Percentiles rank a stretch among this genome's conserved stretches.
phyloP scores from a whole-genome alignment of 1,140 invertebrate genomes.

The Ladona fulva region DNA sequence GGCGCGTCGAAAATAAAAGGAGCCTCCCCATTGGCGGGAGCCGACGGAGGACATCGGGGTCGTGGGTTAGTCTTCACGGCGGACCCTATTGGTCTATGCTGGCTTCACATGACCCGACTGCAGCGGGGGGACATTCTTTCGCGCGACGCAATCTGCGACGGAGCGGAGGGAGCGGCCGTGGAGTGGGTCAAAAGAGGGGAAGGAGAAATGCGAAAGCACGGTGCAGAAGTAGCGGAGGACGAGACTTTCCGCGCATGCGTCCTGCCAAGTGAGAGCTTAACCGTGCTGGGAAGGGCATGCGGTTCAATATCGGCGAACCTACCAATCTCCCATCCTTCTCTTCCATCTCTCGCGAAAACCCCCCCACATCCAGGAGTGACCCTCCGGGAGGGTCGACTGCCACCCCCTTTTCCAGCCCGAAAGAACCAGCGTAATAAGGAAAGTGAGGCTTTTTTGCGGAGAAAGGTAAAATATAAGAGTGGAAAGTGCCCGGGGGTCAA shows the following conservation, averaged over 20 bases:
- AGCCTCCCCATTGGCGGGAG: background rate
- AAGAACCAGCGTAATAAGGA: too few relatives aligned
- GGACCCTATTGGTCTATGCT: background rate
- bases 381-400: too few relatives aligned
- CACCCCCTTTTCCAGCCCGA: too few relatives aligned
- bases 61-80: background rate
- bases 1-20: background rate
- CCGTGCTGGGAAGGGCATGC: background rate
- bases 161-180: background rate
- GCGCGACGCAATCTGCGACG: conserved; percentile 4
- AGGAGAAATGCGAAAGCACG: background rate
- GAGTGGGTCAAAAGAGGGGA: background rate
- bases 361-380: too few relatives aligned
- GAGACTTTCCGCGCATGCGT: background rate
- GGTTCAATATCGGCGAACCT: conserved; percentile 3
- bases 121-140: conserved; percentile 4
- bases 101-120: conserved; percentile 6
- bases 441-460: too few relatives aligned
- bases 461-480: too few relatives aligned
- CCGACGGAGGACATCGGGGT: background rate
- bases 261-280: background rate
- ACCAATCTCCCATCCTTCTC: background rate
- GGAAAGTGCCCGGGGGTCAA: too few relatives aligned
- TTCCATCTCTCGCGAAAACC: background rate
- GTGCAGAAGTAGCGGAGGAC: background rate